These are phyloP conservation scores for Dryobota labecula DNA, from an alignment of 2,888 invertebrate species.

Conservation along the genomic window DNA sequence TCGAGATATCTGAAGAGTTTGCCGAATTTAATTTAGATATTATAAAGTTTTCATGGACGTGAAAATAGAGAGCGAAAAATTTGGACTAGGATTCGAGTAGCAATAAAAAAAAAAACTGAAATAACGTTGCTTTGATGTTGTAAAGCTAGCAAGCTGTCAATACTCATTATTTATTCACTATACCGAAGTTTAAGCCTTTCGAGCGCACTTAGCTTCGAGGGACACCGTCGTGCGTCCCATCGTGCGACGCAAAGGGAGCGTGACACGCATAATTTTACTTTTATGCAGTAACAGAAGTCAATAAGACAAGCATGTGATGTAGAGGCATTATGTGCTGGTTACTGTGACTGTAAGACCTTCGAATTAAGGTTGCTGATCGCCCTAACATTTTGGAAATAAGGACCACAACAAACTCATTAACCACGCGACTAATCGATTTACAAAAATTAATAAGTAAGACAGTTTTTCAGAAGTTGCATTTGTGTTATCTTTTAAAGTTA, in stretches of 20 bases:
- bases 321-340: background rate
- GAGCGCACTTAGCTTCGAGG: slow-evolving; percentile 36
- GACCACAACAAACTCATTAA: slow-evolving; percentile 1
- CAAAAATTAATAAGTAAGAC: background rate
- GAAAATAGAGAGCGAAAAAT: slow-evolving; percentile 7
- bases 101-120: background rate
- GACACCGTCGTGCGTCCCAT: slow-evolving; percentile 18
- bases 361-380: background rate
- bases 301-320: background rate
- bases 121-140: background rate
- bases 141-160: slow-evolving; percentile 26
- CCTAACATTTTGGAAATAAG: background rate
- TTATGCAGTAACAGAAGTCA: slow-evolving; percentile 30
- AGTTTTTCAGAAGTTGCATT: background rate
- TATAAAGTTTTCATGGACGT: slow-evolving; percentile 23
- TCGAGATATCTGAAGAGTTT: slow-evolving; percentile 9
- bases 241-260: slow-evolving; percentile 37
- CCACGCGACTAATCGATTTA: slow-evolving; percentile 1
- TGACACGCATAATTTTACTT: slow-evolving; percentile 43
- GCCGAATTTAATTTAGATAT: slow-evolving; percentile 22
- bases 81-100: background rate
- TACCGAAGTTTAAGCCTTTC: slow-evolving; percentile 40
- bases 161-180: slow-evolving; percentile 53
- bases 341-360: too few relatives aligned
- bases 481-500: background rate